Base-by-base conservation (phyloP, 2,113 vertebrate species). In the Corvus moneduloides region DNA sequence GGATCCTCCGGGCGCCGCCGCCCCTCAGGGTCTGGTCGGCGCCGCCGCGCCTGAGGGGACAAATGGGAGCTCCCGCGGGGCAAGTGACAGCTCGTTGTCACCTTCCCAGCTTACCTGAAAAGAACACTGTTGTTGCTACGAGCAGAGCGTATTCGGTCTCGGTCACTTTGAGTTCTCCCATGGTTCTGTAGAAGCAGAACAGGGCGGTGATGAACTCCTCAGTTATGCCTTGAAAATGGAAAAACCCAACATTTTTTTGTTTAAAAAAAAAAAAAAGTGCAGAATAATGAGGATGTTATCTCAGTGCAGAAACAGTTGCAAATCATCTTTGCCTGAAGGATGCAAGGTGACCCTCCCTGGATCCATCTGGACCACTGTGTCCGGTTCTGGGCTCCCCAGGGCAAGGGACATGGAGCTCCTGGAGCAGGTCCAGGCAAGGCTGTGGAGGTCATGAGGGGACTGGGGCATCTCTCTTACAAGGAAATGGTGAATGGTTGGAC, bases 101-200 rank as follows among this genome's bases (percentile, higher is more conserved):
- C 64, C 35, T 56, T 49, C 37, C n/a, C 26, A 0, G 1, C 20
- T 90, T 97, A 99, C 99, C 99, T 98, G 99, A 99, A 92, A 99
- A 99, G 89, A 99, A 98, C 71, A 99, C 98, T 7, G 98, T 98
- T 28, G 98, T 99, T 26, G 99, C 99, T 20, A 98, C 98, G 26
- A 99, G 99, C 76, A 99, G 98, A 21, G 98, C 96, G n/a, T 99
- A 99, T 63, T 99, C 99, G 2, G 97, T 97, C 86, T 99, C 99
- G 0, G 98, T 98, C 90, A 99, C 97, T n/a, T 97, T 97, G 56
- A 99, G 97, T 48, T 98, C 98, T 32, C 97, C 98, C 98, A 99
- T 99, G 96, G 98, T 99, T 98, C 98, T 98, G 96, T 98, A 99
- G 98, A 99, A 99, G 97, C 98, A 98, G 93, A 99, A 98, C 48